Evolutionary conservation across 1,140 invertebrate species (phyloP), one percentile per base, ranked within the genome.

Genomic region (Eumeta japonica): DNA sequence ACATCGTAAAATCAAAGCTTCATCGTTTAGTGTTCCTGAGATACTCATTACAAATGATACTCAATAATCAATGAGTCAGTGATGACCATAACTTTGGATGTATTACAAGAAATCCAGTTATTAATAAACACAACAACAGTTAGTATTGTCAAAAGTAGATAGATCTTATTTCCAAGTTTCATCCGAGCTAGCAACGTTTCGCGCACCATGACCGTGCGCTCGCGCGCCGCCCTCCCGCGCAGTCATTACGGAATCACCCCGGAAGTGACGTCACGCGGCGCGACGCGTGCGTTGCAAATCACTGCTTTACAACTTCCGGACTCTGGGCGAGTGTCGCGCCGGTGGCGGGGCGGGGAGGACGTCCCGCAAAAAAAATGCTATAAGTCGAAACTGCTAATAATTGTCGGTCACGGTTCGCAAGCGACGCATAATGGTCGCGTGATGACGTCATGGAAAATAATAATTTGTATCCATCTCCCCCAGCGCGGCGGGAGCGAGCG

Each of bases 281-380:
- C 62, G 64, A 60, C 68, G 68, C 63, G 68, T 70, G 67, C 68
- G 58, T 73, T 66, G 66, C 65, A 73, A 73, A 73, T 73, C 63
- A 68, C 63, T 68, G 62, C 63, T 70, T 72, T 73, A 73, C 67
- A 64, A 70, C 67, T 67, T 70, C 67, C 67, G 58, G 45, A 50
- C 5, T 52, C 38, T n/a, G n/a, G 39, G 46, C 46, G 57, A 65
- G 48, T 66, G 41, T 46, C 35, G 50, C 52, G 27, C 51, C 48
- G 43, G 57, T 50, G 45, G 43, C 48, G 36, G 49, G 14, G 35
- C 34, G 37, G 40, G 43, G 37, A 42, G 53, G 55, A 62, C 57
- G 55, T 57, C 5, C n/a, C 20, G 61, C 43, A 48, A 50, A 68
- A 63, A 63, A 62, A 57, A 55, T 43, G 37, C 41, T n/a, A n/a